Percentiles rank a stretch among this genome's conserved stretches.
These are phyloP conservation scores for Sebastes diploproa DNA, from an alignment of 2,797 vertebrate genomes.

Conservation along the genomic window DNA sequence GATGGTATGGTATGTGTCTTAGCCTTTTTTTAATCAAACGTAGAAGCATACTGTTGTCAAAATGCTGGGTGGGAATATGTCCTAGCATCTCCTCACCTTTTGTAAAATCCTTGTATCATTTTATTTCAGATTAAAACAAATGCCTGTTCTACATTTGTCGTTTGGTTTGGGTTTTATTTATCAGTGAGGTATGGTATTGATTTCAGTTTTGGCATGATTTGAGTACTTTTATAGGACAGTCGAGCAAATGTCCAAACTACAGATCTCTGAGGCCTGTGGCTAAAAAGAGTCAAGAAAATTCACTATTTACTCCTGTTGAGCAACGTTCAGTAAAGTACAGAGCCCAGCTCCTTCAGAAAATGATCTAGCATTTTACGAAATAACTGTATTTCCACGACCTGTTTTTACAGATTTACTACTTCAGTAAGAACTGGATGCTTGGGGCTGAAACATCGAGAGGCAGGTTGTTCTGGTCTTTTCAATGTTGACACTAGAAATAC, in stretches of 20 bases:
- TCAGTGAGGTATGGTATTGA: background rate
- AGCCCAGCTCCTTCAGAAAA: background rate
- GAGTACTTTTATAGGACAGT: background rate
- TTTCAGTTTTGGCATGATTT: background rate
- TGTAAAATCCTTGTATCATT: slow-evolving; percentile 72
- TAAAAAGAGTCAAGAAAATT: background rate
- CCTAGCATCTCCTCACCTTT: slow-evolving; percentile 49
- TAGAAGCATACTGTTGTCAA: slow-evolving; percentile 61
- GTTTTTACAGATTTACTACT: background rate
- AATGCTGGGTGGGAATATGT: slow-evolving; percentile 54
- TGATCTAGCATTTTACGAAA: fast-evolving
- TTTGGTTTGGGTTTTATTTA: background rate
- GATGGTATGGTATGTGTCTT: slow-evolving; percentile 68
- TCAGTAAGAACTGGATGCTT: background rate
- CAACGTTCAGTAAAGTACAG: background rate
- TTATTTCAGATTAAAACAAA: slow-evolving; percentile 74
- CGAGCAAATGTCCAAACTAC: background rate
- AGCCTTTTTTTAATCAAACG: slow-evolving; percentile 66
- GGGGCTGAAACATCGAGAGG: background rate
- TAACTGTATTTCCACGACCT: background rate
- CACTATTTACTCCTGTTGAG: background rate
- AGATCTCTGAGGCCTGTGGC: background rate
- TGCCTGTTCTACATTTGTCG: slow-evolving; percentile 52
- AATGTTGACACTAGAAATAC: no score
- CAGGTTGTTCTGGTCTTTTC: background rate